Base-by-base conservation (phyloP, 2,797 vertebrate species). In the Diplodus puntazzo region DNA sequence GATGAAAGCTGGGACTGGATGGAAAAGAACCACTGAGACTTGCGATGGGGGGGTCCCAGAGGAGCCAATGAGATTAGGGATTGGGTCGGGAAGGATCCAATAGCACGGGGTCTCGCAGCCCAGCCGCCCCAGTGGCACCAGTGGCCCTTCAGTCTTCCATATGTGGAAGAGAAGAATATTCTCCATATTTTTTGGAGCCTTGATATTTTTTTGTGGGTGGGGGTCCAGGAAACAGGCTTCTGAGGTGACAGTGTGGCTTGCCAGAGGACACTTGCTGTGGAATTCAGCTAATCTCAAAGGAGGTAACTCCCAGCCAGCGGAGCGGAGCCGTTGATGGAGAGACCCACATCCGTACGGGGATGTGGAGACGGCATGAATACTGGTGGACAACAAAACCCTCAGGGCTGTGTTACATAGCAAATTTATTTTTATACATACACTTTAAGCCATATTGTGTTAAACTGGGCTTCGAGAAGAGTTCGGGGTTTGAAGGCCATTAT, bases 91-190 rank as follows among this genome's bases (percentile, higher is more conserved):
- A 97, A 96, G 94, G 96, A 98, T 94, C 94, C 93, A 85, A 27
- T 72, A 79, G 94, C 89, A 92, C 88, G 85, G 66, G 88, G 88
- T 89, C 86, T 83, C 92, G 55, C 70, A 82, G 80, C 94, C 88
- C 92, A 70, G 78, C 92, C 93, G 84, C 82, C 95, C 93, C 90
- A 75, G 92, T 89, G 92, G 92, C 95, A 96, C 95, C 94, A 89
- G 80, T 39, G 45, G 90, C 94, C 96, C 94, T 96, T 94, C 81
- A 96, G 96, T 98, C 98, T 99, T 99, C 96, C 98, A 99, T 99
- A 99, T 99, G 97, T 99, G 98, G 98, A 99, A 99, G 97, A 99
- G 95, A 92, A 94, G 92, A 97, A 96, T 96, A 96, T 98, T 97
- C 98, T 99, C 97, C 98, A 97, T 96, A 98, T 99, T 99, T 98